These are phyloP conservation scores for Mus minutoides DNA, from an alignment of 2,797 vertebrate genomes.

Conservation along the genomic window DNA sequence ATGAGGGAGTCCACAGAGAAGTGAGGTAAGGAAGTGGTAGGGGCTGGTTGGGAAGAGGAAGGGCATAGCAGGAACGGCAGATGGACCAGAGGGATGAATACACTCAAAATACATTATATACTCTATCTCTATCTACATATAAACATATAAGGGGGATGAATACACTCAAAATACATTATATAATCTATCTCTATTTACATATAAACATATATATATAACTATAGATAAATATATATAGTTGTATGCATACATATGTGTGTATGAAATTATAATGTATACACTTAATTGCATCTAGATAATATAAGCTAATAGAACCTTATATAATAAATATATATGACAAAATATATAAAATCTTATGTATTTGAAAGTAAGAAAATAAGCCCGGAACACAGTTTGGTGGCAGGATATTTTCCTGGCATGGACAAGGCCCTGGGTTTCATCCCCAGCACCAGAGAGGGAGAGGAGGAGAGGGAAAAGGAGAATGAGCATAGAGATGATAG, in stretches of 20 bases:
- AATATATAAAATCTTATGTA: not conserved
- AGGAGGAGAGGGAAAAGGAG: no score
- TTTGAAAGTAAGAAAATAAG: not conserved
- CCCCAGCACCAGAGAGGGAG: not conserved
- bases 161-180: no score
- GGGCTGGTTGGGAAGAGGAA: not conserved
- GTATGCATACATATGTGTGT: not conserved
- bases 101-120: not conserved
- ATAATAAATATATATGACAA: not conserved
- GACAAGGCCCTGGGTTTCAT: not conserved
- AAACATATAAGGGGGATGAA: not conserved
- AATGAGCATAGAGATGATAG: not conserved
- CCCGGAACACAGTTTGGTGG: no score
- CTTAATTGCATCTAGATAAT: not conserved
- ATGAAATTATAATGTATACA: not conserved
- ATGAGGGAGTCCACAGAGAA: not conserved
- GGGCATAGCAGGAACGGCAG: no score
- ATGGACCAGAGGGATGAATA: not conserved
- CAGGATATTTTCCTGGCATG: not conserved
- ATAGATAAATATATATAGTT: not conserved
- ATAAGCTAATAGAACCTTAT: not conserved
- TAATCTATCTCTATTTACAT: no score
- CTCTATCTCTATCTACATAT: not conserved
- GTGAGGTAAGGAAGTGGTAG: accelerated
- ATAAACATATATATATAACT: no score